Percentiles rank a stretch among this genome's conserved stretches.
Conservation (phyloP, 2,888 invertebrate species). For the Sturmia bella region DNA sequence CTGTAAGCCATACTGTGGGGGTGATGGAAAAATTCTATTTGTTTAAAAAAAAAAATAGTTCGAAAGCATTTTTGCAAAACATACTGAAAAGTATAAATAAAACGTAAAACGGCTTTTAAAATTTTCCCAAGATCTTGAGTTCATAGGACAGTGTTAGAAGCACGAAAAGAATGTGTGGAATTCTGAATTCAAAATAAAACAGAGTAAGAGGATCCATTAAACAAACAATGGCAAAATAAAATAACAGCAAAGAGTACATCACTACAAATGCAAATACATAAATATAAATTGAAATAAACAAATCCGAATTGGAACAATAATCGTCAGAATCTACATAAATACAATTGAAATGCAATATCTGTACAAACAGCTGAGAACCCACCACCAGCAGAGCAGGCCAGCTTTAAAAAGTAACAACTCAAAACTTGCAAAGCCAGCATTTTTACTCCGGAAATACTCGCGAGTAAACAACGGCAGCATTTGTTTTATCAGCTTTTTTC, state of each 20-base stretch:
- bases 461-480: slow-evolving; percentile 39
- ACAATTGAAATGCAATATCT: slow-evolving; percentile 18
- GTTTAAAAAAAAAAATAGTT: no score
- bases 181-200: slow-evolving; percentile 19
- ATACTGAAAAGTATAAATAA: not conserved
- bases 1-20: no score
- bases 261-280: slow-evolving; percentile 14
- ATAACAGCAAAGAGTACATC: slow-evolving; percentile 1
- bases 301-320: slow-evolving; percentile 6
- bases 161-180: slow-evolving; percentile 25
- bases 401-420: slow-evolving; percentile 26
- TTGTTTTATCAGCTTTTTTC: slow-evolving; percentile 39
- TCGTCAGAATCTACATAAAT: not conserved
- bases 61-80: not conserved
- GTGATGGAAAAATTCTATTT: no score
- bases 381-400: not conserved
- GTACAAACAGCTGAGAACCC: slow-evolving; percentile 33
- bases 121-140: slow-evolving; percentile 28
- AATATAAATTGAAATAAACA: no score
- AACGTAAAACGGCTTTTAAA: not conserved
- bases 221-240: slow-evolving; percentile 2
- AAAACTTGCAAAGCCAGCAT: slow-evolving; percentile 39
- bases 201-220: slow-evolving; percentile 14
- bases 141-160: not conserved
- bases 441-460: slow-evolving; percentile 62